Evolutionary conservation across 2,797 vertebrate genomes (phyloP), one percentile per base, ranked within the genome.

Genomic region (Clamator glandarius): DNA sequence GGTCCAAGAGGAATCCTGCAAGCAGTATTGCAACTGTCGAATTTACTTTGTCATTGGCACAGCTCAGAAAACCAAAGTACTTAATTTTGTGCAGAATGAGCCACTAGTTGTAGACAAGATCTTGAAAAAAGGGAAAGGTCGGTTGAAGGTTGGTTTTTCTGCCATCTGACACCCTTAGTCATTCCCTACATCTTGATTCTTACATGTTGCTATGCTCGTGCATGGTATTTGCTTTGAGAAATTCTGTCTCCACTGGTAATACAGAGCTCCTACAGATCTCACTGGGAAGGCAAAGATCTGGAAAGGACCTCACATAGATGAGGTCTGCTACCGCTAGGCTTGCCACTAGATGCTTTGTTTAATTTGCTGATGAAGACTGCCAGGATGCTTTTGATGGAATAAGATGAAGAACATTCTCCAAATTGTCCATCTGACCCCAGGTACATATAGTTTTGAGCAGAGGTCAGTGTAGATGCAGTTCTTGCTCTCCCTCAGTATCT

Each of bases 341-440:
- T 31, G 19, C 16, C 24, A 52, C 36, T 35, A 46, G 14, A 11
- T 63, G 25, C n/a, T 59, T 41, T 39, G 35, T 69, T 64, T 68
- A 36, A 33, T 55, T 59, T 91, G 20, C 24, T 72, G 18, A 23
- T 72, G 54, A 59, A 19, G 20, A 28, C 41, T 63, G 16, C n/a
- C 15, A 36, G 25, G 29, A 25, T 62, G 64, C 25, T 33, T 0
- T 1, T 41, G 52, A 24, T 41, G 62, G 6, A 6, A 15, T 25
- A 52, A 70, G 28, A 42, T 39, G 29, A 81, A 79, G 19, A 82
- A 1, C 15, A 3, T 68, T 69, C 50, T 68, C 17, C 8, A 52
- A 44, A 25, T 63, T 24, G 5, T 57, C 29, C 6, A 9, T 62
- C 44, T 6, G 14, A 11, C 7, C 8, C 4, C 0, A 0, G 16